These are phyloP conservation scores for Epinotia demarniana DNA, from an alignment of 2,888 invertebrate genomes.

Conservation along the genomic window DNA sequence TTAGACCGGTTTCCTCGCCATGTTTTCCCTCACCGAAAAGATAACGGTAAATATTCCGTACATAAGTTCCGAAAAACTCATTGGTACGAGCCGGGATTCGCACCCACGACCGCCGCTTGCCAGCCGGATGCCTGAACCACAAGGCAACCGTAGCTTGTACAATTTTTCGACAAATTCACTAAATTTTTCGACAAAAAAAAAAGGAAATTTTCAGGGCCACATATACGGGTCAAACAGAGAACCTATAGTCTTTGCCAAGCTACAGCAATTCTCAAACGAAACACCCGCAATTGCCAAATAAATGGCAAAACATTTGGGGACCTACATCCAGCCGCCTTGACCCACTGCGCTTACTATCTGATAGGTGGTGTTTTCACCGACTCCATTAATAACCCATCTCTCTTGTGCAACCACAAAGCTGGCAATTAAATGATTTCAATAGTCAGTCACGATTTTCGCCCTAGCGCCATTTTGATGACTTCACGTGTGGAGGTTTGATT, in stretches of 20 bases:
- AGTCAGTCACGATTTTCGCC: conserved; percentile 32
- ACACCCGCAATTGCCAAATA: conserved; percentile 48
- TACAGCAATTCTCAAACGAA: conserved; percentile 21
- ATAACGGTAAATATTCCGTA: too few species aligned
- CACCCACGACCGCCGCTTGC: too few species aligned
- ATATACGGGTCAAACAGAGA: neutral
- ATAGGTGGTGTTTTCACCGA: conserved; percentile 26
- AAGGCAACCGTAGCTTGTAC: too few species aligned
- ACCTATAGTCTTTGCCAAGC: neutral
- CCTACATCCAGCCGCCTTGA: conserved; percentile 51
- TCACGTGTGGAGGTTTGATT: neutral
- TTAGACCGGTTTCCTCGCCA: too few species aligned
- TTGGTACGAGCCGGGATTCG: too few species aligned
- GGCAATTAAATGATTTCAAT: conserved; percentile 38
- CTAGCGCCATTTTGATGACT: conserved; percentile 4
- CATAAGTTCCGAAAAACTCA: too few species aligned
- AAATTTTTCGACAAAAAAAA: too few species aligned
- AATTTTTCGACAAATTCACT: too few species aligned
- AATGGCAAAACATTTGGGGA: conserved; percentile 50
- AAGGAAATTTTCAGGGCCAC: neutral
- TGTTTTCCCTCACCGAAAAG: too few species aligned
- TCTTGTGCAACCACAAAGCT: conserved; percentile 38
- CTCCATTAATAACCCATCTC: conserved; percentile 33
- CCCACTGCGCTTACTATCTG: conserved; percentile 46
- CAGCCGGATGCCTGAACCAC: too few species aligned